These are phyloP conservation scores for Atta colombica DNA, from an alignment of 1,140 invertebrate genomes.

Conservation along the genomic window DNA sequence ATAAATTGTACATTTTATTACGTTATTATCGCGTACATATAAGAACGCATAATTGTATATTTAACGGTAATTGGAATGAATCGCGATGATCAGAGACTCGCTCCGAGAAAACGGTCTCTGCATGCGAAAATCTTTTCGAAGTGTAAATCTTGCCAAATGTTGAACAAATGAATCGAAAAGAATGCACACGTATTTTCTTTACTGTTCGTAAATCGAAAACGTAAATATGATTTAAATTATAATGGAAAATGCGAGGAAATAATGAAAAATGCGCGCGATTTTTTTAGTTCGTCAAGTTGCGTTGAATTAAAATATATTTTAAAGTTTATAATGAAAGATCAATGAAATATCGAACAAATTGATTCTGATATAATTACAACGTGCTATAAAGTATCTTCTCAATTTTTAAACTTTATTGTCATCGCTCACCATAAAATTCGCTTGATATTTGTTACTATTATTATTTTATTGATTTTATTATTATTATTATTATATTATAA, in stretches of 20 bases:
- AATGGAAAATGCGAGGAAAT: neutral
- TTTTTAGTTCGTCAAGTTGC: neutral
- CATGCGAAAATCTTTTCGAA: slow-evolving; percentile 22
- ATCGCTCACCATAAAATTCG: slow-evolving; percentile 65
- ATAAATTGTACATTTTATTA: slow-evolving; percentile 60
- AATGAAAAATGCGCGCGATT: neutral
- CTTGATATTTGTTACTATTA: slow-evolving; percentile 72
- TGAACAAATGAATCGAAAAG: slow-evolving; percentile 11
- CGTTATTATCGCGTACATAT: neutral
- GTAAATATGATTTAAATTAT: slow-evolving; percentile 16
- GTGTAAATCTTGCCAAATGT: slow-evolving; percentile 23
- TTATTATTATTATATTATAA: slow-evolving; percentile 61
- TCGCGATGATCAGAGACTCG: slow-evolving; percentile 5
- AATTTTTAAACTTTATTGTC: slow-evolving; percentile 55
- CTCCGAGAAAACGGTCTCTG: neutral
- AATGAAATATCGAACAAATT: neutral
- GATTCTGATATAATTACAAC: neutral
- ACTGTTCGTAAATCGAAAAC: neutral
- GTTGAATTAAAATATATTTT: neutral
- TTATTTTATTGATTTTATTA: slow-evolving; percentile 67
- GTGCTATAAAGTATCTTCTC: slow-evolving; percentile 57
- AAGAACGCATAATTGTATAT: slow-evolving; percentile 53
- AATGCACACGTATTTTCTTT: neutral
- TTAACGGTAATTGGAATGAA: slow-evolving; percentile 43
- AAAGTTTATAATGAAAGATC: neutral